phyloP scores from a whole-genome alignment of 2,113 vertebrate genomes.

The Ciconia stormi region DNA sequence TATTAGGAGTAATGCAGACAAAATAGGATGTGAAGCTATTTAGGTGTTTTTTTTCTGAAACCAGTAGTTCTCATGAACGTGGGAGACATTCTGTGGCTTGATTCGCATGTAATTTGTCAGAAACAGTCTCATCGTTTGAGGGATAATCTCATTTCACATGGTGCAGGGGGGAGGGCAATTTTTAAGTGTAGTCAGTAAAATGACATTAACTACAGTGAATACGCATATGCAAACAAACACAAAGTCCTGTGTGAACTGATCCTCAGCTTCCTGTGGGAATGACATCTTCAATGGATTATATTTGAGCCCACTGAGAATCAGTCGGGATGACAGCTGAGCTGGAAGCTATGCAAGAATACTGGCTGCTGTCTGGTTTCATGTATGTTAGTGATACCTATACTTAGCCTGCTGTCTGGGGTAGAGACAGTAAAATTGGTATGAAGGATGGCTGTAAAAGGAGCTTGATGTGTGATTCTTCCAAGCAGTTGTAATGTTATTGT shows the following conservation, averaged over 20 bases:
- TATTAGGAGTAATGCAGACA: not conserved
- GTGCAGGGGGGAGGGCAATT: not conserved
- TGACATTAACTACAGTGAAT: slow-evolving; percentile 45
- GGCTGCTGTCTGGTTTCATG: not conserved
- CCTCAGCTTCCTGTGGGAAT: slow-evolving; percentile 60
- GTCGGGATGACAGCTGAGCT: not conserved
- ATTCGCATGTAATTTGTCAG: not conserved
- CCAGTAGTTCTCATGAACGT: not conserved
- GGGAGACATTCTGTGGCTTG: not conserved
- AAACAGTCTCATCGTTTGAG: not conserved
- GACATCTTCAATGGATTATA: slow-evolving; percentile 26
- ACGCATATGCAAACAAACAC: slow-evolving; percentile 38
- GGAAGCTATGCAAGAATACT: not conserved
- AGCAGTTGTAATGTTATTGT: not conserved
- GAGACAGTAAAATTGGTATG: not conserved
- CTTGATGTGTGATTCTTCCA: not conserved
- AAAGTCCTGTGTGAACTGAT: slow-evolving; percentile 58
- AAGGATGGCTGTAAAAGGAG: not conserved
- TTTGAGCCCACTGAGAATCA: slow-evolving; percentile 39
- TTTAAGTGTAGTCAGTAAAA: slow-evolving; percentile 44
- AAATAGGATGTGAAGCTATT: not conserved
- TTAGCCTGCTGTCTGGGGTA: not conserved
- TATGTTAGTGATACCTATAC: not conserved
- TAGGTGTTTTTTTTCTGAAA: not conserved
- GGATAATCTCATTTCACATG: slow-evolving; percentile 41